Base-by-base conservation (phyloP, 1,140 invertebrate species). In the Bombus soroeensis region DNA sequence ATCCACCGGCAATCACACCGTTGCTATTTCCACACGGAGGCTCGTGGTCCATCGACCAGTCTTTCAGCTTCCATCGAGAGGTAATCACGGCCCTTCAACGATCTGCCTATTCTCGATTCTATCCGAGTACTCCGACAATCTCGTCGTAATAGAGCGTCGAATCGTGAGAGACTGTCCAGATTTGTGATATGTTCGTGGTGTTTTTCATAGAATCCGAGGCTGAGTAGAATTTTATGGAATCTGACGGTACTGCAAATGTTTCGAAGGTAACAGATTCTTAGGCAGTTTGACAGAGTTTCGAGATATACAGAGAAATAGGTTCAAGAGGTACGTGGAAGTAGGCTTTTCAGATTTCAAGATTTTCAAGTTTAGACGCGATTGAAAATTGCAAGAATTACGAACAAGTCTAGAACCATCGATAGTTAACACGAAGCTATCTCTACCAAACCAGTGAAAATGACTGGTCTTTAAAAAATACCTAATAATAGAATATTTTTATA, bases 1-100 rank as follows among this genome's bases (percentile, higher is more conserved):
- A 76, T 79, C 66, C 85, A 77, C 79, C 79, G 64, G 13, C 86
- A 72, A 71, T 85, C 75, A 70, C 74, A 37, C 43, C 15, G 64
- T 76, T n/a, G 57, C 68, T 37, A 70, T 86, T 86, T 74, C 59
- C 71, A 75, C 78, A 75, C 53, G 68, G 59, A 28, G 32, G 34
- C 28, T 47, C 62, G 62, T 68, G 43, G 25, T 28, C 79, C 47
- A 53, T 53, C 47, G 18, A 53, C 47, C 47, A 53, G 73, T 59
- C 74, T 41, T 25, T 47, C 34, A 41, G 47, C 32, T 43, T 73
- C 76, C 53, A 79, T 39, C 68, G 53, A 64, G 32, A 59, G 41
- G 68, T 41, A 53, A 73, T 80, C 83, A 57, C 41, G 66, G 6
- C 22, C 68, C 68, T 39, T 37, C 39, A 72, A 71, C n/a, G 2